Conservation (phyloP, 2,113 vertebrate species). For the Strigops habroptila region DNA sequence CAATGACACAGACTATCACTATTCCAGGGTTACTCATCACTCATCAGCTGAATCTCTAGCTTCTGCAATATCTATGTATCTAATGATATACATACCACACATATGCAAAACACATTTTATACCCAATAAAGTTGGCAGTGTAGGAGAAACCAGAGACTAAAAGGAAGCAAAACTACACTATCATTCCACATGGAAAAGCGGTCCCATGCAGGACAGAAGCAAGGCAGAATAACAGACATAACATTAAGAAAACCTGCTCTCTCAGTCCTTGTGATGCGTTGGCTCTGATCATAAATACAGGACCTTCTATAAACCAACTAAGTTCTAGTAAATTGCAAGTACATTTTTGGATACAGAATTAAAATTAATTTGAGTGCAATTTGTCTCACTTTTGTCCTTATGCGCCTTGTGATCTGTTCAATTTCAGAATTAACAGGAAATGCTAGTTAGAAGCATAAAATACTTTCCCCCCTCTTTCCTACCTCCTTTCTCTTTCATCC, state of each 20-base stretch:
- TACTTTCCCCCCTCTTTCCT: not conserved
- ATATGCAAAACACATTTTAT: not conserved
- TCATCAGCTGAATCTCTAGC: not conserved
- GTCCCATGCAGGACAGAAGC: not conserved
- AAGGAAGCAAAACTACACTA: not conserved
- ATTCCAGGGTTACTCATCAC: not conserved
- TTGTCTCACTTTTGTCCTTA: not conserved
- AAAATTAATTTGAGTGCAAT: not conserved
- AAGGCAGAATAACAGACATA: not conserved
- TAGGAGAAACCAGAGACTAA: not conserved
- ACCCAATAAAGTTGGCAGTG: not conserved
- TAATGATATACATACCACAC: not conserved
- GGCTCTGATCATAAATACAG: not conserved
- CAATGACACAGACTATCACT: not conserved
- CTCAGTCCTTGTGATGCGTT: not conserved
- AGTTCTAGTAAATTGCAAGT: not conserved
- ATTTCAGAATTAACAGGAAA: not conserved
- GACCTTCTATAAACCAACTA: not conserved
- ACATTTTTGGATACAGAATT: not conserved
- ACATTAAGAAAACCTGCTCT: not conserved
- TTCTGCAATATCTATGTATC: not conserved
- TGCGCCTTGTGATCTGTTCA: not conserved
- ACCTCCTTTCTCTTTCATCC: not conserved
- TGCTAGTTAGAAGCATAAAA: not conserved
- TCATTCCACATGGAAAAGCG: not conserved